Evolutionary conservation across 2,888 invertebrate genomes (phyloP), one percentile per base, ranked within the genome.

Genomic region (Drosophila neutralis): DNA sequence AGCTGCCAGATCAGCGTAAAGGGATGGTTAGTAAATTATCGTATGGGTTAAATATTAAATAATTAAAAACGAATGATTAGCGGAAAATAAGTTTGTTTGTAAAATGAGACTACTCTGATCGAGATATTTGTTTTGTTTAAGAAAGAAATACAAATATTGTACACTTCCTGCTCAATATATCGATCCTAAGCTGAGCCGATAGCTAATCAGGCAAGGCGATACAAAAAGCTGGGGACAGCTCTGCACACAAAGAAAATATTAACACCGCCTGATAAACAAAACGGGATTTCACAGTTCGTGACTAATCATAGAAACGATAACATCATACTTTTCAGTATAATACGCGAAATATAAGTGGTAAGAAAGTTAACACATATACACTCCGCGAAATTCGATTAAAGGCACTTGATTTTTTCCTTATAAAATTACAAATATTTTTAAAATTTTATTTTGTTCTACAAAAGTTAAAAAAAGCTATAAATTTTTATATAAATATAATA

Each of bases 251-350:
- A 21, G 21, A 21, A 21, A 5, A 5, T 11, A 1, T 11, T 11
- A 2, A 42, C 2, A 2, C 21, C 2, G 11, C 1, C 11, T 0
- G 42, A 21, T 21, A 21, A 6, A 21, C 15, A 45, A 8, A 45
- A 1, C 45, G 21, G 24, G 45, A 45, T 7, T 13, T 13, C 13
- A 21, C 38, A 79, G 60, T 76, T 40, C 21, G 53, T 45, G 27
- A 24, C 35, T 13, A 31, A 10, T 27, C n/a, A 35, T 24, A 24
- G 31, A 35, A 33, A 1, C 15, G 33, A 0, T 31, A 57, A 21
- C 35, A 38, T 52, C 36, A 11, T 18, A 27, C 8, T 13, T 10
- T 8, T 2, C 18, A 29, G 35, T 35, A 40, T 2, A 11, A 0
- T 24, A 27, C 21, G 15, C 1, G 1, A 2, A 15, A 54, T n/a